Conservation (phyloP, 2,113 vertebrate genomes). For the Fulica atra region DNA sequence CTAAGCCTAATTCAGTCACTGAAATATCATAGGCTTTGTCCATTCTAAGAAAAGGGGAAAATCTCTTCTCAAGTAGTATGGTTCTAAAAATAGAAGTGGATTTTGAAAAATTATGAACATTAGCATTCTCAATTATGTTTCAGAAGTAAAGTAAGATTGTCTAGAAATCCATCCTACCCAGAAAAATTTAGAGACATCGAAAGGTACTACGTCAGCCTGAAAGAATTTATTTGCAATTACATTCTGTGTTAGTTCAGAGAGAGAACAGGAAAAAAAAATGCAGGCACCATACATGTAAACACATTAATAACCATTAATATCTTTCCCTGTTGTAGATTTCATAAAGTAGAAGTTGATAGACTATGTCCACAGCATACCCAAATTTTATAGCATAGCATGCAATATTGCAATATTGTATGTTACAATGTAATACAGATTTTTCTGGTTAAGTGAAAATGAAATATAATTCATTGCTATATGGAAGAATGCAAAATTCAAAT, state of each 20-base stretch:
- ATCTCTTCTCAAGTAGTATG: neutral
- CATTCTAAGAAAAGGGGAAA: neutral
- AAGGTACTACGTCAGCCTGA: neutral
- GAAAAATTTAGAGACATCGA: neutral
- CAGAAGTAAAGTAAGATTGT: neutral
- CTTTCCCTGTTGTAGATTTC: neutral
- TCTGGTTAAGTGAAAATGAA: neutral
- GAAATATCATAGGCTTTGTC: neutral
- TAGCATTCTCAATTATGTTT: neutral
- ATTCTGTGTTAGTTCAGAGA: neutral
- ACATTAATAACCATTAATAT: neutral
- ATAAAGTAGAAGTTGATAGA: neutral
- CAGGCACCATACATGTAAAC: neutral
- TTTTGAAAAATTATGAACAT: neutral
- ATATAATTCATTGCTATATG: neutral
- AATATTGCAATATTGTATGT: neutral
- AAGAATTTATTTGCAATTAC: neutral
- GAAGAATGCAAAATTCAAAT: neutral
- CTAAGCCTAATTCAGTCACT: neutral
- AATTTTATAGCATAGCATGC: neutral
- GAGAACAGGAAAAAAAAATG: neutral
- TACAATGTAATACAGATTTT: neutral
- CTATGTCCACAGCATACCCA: neutral
- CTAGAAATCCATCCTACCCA: neutral
- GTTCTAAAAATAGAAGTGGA: neutral